Evolutionary conservation across 2,113 vertebrate genomes (phyloP), one percentile per base, ranked within the genome.

Genomic region (Eulacestoma nigropectus): DNA sequence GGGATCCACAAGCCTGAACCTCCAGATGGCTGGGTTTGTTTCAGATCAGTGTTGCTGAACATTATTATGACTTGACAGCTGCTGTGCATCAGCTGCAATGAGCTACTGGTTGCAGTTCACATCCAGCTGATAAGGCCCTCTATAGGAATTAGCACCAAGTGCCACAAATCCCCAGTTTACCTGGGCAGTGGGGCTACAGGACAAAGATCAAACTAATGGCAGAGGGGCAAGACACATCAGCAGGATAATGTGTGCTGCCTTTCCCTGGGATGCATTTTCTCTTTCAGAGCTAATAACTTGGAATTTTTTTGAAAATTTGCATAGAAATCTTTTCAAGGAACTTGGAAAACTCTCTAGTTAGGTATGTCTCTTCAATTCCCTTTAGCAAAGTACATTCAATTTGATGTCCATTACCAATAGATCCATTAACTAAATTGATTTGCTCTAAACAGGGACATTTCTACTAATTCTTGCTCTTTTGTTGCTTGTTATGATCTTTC

Each of bases 61-160:
- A 0, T 76, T 42, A 8, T 49, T 62, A 25, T 52, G 55, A 44
- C 16, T 23, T 35, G 42, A 11, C 13, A 70, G 64, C 56, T 72
- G 33, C 33, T 84, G 30, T 27, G 20, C 52, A 35, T 26, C 74
- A 39, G 69, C 75, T 39, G 11, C 13, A 8, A 18, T 11, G 39
- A 75, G 49, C 15, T 37, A 3, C 44, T 22, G 23, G 53, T 57
- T 6, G 1, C 35, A 35, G 52, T 7, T 70, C 56, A 49, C 6
- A 2, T 16, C 4, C 1, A 46, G 19, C 52, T 82, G 81, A 18
- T 16, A 29, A 67, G 18, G 14, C 19, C 30, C 33, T 22, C 27
- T 5, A 4, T 1, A 17, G 12, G 13, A n/a, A 50, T 67, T 59
- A 1, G 9, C 39, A 25, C 39, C 2, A 0, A 22, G 21, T 39